Conservation (phyloP, 1,140 invertebrate species). For the Cydia pomonella region DNA sequence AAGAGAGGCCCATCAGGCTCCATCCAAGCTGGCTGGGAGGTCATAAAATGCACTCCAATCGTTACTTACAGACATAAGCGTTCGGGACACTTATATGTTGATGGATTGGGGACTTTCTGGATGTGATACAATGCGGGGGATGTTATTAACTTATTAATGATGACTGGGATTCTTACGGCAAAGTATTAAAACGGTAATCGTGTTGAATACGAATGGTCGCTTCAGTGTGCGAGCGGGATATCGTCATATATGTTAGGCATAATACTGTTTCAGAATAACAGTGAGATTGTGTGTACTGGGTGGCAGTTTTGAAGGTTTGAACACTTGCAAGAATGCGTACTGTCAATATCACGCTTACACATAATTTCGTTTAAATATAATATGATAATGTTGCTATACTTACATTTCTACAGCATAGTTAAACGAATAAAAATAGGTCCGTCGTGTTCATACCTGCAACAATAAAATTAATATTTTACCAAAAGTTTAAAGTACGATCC, state of each 20-base stretch:
- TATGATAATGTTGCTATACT: no score
- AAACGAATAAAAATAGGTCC: no score
- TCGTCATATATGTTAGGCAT: no score
- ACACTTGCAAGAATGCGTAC: not conserved
- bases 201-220: no score
- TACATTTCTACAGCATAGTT: not conserved
- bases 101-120: slow-evolving; percentile 2
- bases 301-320: no score
- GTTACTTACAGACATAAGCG: slow-evolving; percentile 9
- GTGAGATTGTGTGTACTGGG: not conserved
- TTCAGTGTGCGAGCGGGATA: no score
- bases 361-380: no score
- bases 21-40: not conserved
- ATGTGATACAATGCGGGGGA: slow-evolving; percentile 13
- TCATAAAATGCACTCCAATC: slow-evolving; percentile 19
- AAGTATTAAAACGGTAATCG: not conserved
- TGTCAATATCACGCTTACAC: no score
- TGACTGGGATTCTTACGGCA: not conserved
- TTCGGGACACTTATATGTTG: slow-evolving; percentile 13
- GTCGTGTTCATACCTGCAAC: not conserved
- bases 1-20: not conserved
- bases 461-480: not conserved
- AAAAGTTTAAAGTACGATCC: not conserved
- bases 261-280: no score
- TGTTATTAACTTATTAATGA: slow-evolving; percentile 17